These are phyloP conservation scores for Acleris emargana DNA, from an alignment of 2,888 invertebrate genomes.

Conservation along the genomic window DNA sequence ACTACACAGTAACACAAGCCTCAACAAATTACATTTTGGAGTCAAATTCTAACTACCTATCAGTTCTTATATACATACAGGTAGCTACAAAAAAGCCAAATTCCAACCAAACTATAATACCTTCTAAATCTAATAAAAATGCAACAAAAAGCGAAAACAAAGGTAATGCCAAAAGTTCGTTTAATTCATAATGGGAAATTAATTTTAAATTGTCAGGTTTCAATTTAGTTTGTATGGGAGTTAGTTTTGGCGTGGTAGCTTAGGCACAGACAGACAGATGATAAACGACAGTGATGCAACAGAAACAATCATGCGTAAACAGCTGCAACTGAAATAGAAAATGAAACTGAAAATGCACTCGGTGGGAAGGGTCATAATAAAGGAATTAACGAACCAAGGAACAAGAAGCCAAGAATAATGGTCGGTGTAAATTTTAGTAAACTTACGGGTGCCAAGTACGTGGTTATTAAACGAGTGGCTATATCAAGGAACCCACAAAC, in stretches of 20 bases:
- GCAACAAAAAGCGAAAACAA: slow-evolving; percentile 21
- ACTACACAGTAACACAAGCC: slow-evolving; percentile 8
- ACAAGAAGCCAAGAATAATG: slow-evolving; percentile 22
- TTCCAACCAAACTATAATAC: slow-evolving; percentile 12
- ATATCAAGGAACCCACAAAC: neutral
- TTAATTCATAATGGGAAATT: slow-evolving; percentile 24
- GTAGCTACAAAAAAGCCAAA: slow-evolving; percentile 17
- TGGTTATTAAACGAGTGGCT: neutral
- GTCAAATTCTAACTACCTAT: slow-evolving; percentile 10
- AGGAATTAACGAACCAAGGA: slow-evolving; percentile 2
- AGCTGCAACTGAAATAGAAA: slow-evolving; percentile 26
- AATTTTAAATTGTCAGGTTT: slow-evolving; percentile 5
- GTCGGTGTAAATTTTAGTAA: slow-evolving; percentile 24
- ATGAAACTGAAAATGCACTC: neutral
- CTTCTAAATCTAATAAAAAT: slow-evolving; percentile 6
- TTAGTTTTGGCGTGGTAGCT: slow-evolving; percentile 55
- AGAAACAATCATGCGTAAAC: slow-evolving; percentile 22
- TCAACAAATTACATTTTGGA: slow-evolving; percentile 4
- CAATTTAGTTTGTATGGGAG: slow-evolving; percentile 33
- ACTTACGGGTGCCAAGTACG: slow-evolving; percentile 42
- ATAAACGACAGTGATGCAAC: slow-evolving; percentile 41
- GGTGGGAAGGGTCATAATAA: slow-evolving; percentile 1
- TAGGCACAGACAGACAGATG: slow-evolving; percentile 57
- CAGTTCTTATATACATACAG: neutral
- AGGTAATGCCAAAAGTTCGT: slow-evolving; percentile 2